These are phyloP conservation scores for Oceanites oceanicus DNA, from an alignment of 2,113 vertebrate genomes.

Conservation along the genomic window DNA sequence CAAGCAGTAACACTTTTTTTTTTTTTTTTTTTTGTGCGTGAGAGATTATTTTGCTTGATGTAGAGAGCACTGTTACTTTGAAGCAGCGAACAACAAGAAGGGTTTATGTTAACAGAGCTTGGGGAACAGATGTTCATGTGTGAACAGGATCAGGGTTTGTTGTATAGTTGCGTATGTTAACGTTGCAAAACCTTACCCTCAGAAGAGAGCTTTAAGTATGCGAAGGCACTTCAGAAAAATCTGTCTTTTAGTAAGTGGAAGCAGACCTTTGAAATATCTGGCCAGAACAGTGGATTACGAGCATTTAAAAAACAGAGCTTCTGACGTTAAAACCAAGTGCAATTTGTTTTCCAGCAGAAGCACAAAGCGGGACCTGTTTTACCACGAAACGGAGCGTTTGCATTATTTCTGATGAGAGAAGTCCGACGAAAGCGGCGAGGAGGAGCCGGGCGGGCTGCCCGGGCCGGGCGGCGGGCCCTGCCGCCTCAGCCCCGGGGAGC, in stretches of 20 bases:
- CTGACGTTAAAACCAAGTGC: not conserved
- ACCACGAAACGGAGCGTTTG: not conserved
- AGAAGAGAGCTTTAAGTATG: not conserved
- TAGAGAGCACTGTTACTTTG: not conserved
- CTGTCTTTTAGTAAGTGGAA: not conserved
- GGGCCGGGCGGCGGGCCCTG: rapidly evolving
- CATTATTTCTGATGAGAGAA: not conserved
- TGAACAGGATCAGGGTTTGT: not conserved
- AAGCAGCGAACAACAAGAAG: not conserved
- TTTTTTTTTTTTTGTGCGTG: not conserved
- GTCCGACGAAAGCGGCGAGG: not conserved
- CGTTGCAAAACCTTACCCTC: not conserved
- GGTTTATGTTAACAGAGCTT: not conserved
- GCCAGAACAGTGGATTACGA: not conserved
- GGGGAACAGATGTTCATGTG: not conserved
- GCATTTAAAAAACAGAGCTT: not conserved
- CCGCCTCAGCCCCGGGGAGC: not conserved
- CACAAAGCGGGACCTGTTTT: not conserved
- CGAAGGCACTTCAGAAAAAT: not conserved
- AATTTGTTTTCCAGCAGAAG: not conserved
- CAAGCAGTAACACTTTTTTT: not conserved
- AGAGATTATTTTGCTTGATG: not conserved
- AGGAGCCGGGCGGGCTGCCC: not conserved
- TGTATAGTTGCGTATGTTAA: not conserved
- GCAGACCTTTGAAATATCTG: not conserved